Percentiles rank a stretch among this genome's conserved stretches.
These are phyloP conservation scores for Solen grandis DNA, from an alignment of 1,140 invertebrate genomes.

Conservation along the genomic window DNA sequence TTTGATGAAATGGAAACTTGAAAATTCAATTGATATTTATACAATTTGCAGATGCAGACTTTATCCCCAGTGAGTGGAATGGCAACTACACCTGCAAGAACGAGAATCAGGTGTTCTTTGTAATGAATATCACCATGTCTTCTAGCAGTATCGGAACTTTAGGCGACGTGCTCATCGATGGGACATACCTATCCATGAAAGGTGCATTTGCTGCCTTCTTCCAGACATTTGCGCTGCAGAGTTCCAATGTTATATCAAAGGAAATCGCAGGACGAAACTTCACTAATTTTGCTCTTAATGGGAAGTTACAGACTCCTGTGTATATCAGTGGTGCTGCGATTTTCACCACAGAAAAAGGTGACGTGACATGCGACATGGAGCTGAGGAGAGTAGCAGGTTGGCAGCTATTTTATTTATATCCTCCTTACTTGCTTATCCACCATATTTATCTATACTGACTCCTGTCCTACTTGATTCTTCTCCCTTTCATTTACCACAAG, in stretches of 20 bases:
- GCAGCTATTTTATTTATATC: too few species aligned
- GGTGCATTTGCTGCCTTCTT: constrained; percentile 37
- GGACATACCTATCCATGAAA: constrained; percentile 20
- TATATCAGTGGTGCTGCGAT: constrained; percentile 34
- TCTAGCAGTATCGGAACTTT: constrained; percentile 32
- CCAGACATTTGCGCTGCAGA: constrained; percentile 20
- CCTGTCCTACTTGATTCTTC: too few species aligned
- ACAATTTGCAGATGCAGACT: background rate
- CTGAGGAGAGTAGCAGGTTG: constrained; percentile 42
- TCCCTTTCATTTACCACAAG: too few species aligned
- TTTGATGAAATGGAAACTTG: too few species aligned
- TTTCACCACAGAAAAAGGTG: constrained; percentile 1
- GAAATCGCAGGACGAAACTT: constrained; percentile 18
- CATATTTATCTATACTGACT: too few species aligned
- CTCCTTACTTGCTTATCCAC: too few species aligned
- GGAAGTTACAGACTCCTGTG: constrained; percentile 10
- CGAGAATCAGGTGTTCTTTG: constrained; percentile 20
- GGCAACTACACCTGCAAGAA: constrained; percentile 49
- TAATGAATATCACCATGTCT: constrained; percentile 50
- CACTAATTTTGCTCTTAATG: constrained; percentile 34
- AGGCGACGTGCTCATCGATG: constrained; percentile 5
- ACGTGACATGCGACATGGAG: constrained; percentile 12
- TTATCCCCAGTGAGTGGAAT: constrained; percentile 45
- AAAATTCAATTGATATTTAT: background rate
- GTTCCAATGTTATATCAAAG: background rate